These are phyloP conservation scores for Sphecodes monilicornis DNA, from an alignment of 2,888 invertebrate species.

Conservation along the genomic window DNA sequence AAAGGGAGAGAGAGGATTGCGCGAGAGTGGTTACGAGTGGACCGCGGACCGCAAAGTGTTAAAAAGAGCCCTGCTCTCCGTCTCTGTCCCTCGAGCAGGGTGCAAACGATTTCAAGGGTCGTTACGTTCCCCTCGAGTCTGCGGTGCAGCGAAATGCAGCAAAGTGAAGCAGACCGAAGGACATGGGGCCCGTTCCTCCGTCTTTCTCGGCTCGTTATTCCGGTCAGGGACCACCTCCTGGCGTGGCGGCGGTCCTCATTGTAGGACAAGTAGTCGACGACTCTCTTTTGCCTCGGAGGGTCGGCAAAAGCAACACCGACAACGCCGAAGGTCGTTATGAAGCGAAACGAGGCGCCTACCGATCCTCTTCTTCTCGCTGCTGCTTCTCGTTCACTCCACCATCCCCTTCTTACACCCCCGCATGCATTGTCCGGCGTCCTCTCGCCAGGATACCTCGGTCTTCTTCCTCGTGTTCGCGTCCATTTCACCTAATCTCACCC, in stretches of 20 bases:
- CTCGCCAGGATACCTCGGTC: conserved; percentile 6
- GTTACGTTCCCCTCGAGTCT: conserved; percentile 47
- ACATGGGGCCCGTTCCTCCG: conserved; percentile 43
- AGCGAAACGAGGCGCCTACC: conserved; percentile 61
- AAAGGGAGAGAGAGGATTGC: not conserved
- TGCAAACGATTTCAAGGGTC: conserved; percentile 62
- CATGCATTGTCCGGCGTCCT: not conserved
- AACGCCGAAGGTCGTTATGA: conserved; percentile 56
- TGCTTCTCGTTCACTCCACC: not conserved
- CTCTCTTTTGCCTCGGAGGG: conserved; percentile 56
- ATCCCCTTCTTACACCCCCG: not conserved
- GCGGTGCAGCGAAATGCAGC: conserved; percentile 41
- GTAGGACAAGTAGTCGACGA: conserved; percentile 68
- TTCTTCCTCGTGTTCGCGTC: conserved; percentile 34
- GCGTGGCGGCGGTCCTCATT: conserved; percentile 69
- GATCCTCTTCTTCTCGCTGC: conserved; percentile 34
- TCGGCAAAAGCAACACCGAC: conserved; percentile 61
- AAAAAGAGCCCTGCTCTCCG: conserved; percentile 14
- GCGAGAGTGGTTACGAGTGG: not conserved
- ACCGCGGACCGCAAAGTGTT: conserved; percentile 22
- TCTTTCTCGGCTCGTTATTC: conserved; percentile 73
- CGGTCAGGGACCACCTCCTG: conserved; percentile 74
- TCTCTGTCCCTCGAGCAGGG: conserved; percentile 26
- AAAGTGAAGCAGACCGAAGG: conserved; percentile 50
- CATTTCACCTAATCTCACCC: conserved; percentile 48